These are phyloP conservation scores for Chiloscyllium punctatum DNA, from an alignment of 2,797 vertebrate species.

Conservation along the genomic window DNA sequence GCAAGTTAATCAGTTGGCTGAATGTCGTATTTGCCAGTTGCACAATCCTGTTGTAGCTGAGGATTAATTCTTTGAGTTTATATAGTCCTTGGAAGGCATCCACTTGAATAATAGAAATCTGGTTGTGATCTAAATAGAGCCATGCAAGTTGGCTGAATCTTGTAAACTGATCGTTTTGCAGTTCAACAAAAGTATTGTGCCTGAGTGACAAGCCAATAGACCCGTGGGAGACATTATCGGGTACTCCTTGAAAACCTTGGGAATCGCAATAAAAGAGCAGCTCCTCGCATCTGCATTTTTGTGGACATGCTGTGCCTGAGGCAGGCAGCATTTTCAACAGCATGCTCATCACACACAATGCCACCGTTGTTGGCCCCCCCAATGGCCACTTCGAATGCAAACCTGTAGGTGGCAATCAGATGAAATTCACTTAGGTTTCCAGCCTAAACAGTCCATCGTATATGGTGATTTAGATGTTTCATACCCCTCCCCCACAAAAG, in stretches of 20 bases:
- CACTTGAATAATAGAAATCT: slow-evolving; percentile 91
- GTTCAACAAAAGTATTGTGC: slow-evolving; percentile 93
- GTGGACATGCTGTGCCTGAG: slow-evolving; percentile 96
- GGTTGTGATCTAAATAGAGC: slow-evolving; percentile 98
- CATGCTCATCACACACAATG: slow-evolving; percentile 97
- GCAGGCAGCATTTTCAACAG: slow-evolving; percentile 91
- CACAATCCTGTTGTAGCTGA: slow-evolving; percentile 98
- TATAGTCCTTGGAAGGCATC: slow-evolving; percentile 98
- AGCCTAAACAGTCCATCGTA: slow-evolving; percentile 17
- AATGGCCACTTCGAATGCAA: slow-evolving; percentile 99
- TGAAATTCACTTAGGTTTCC: slow-evolving; percentile 21
- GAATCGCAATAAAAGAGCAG: slow-evolving; percentile 99
- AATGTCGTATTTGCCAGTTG: slow-evolving; percentile 99
- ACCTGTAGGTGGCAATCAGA: slow-evolving; percentile 74
- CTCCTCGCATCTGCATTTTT: slow-evolving; percentile 99
- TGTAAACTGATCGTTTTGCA: slow-evolving; percentile 93
- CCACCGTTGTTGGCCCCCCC: slow-evolving; percentile 97
- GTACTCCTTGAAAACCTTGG: slow-evolving; percentile 93
- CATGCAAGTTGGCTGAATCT: slow-evolving; percentile 97
- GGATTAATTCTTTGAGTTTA: slow-evolving; percentile 97
- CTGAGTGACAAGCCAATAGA: slow-evolving; percentile 95
- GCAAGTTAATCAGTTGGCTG: slow-evolving; percentile 98
- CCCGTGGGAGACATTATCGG: slow-evolving; percentile 91
- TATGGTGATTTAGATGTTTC: slow-evolving; percentile 20
- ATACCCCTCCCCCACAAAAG: slow-evolving; percentile 55